These are phyloP conservation scores for Manacus vitellinus DNA, from an alignment of 2,113 vertebrate genomes.

Conservation along the genomic window DNA sequence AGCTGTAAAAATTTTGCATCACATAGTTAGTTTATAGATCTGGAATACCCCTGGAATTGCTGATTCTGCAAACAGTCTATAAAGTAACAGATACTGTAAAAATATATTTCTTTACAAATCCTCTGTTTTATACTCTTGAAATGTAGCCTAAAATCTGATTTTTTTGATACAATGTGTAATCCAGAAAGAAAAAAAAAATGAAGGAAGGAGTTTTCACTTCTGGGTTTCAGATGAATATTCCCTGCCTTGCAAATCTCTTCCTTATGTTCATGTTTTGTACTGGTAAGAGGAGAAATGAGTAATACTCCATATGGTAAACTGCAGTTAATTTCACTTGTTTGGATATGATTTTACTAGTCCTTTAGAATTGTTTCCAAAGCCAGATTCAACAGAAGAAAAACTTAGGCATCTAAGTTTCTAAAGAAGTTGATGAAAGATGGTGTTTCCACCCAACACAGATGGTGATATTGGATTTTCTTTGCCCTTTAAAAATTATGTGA, in stretches of 20 bases:
- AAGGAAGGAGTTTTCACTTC: background rate
- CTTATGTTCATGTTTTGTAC: conserved; percentile 23
- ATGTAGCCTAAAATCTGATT: background rate
- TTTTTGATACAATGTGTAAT: background rate
- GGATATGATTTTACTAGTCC: background rate
- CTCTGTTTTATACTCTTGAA: background rate
- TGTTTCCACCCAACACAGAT: background rate
- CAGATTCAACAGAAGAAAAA: background rate
- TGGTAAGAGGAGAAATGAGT: conserved; percentile 28
- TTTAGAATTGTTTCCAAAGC: background rate
- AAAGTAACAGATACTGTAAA: background rate
- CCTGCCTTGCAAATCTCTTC: conserved; percentile 20
- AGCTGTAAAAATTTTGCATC: background rate
- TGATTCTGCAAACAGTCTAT: background rate
- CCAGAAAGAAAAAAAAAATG: background rate
- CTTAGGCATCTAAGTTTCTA: background rate
- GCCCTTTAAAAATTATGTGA: background rate
- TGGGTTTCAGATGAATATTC: background rate
- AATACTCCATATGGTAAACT: conserved; percentile 53
- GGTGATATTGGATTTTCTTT: background rate
- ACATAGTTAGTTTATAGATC: background rate
- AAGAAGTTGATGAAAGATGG: background rate
- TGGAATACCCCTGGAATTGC: background rate
- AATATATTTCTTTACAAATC: background rate
- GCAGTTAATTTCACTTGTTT: conserved; percentile 12